Conservation (phyloP, 2,113 vertebrate species). For the Oxygymnocypris stewartii region DNA sequence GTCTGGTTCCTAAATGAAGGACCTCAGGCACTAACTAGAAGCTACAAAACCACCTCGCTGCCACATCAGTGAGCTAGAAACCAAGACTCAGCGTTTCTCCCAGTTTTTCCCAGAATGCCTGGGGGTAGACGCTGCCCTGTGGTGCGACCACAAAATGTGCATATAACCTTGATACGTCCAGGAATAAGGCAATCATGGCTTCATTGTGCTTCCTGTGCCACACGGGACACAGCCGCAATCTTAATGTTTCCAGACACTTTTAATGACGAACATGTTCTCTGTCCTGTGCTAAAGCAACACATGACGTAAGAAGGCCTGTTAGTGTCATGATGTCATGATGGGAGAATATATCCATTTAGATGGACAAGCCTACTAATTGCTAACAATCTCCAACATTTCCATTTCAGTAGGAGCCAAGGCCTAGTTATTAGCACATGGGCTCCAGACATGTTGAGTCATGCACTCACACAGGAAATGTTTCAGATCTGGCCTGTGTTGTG, state of each 20-base stretch:
- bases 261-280: slow-evolving; percentile 7
- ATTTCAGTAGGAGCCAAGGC: not conserved
- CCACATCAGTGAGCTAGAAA: slow-evolving; percentile 69
- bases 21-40: slow-evolving; percentile 62
- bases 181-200: slow-evolving; percentile 16
- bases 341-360: not conserved
- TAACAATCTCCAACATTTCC: not conserved
- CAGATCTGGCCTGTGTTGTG: not conserved
- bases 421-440: not conserved
- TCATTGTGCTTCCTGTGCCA: not conserved
- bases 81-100: slow-evolving; percentile 63
- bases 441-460: slow-evolving; percentile 6
- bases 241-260: slow-evolving; percentile 28
- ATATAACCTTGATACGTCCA: slow-evolving; percentile 39
- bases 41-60: slow-evolving; percentile 48
- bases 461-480: slow-evolving; percentile 1
- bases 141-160: slow-evolving; percentile 62
- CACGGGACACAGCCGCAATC: not conserved
- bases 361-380: not conserved
- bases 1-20: slow-evolving; percentile 63
- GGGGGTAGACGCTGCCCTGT: slow-evolving; percentile 63
- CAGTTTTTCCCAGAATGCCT: slow-evolving; percentile 63
- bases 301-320: not conserved
- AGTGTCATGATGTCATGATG: not conserved
- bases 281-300: not conserved